Evolutionary conservation across 2,888 invertebrate genomes (phyloP).

Genomic region (Athalia cordata): DNA sequence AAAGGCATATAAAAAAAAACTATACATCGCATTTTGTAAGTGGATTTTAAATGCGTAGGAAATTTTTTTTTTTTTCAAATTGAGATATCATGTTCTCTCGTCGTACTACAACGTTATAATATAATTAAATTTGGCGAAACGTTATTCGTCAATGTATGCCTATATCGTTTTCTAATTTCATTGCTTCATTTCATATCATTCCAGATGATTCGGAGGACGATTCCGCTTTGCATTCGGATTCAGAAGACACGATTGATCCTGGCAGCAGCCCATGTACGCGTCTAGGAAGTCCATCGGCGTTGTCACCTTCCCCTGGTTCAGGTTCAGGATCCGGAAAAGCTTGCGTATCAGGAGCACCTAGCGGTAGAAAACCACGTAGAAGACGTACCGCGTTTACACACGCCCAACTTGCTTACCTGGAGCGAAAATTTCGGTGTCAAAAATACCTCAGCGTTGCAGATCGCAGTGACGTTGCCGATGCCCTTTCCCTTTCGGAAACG

Average conservation of each 20-base stretch:
- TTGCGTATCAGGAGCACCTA: slow-evolving; percentile 71
- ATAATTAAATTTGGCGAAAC: too few relatives aligned
- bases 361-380: slow-evolving; percentile 86
- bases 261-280: slow-evolving; percentile 71
- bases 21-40: too few relatives aligned
- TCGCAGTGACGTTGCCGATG: slow-evolving; percentile 93
- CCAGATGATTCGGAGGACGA: slow-evolving; percentile 71
- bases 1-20: too few relatives aligned
- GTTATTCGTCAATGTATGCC: too few relatives aligned
- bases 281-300: slow-evolving; percentile 64
- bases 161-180: too few relatives aligned
- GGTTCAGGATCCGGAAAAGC: slow-evolving; percentile 53
- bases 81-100: too few relatives aligned
- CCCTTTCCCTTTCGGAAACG: slow-evolving; percentile 91
- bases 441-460: slow-evolving; percentile 96
- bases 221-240: slow-evolving; percentile 70
- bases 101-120: too few relatives aligned
- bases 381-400: slow-evolving; percentile 95
- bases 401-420: slow-evolving; percentile 92
- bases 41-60: neutral
- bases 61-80: too few relatives aligned
- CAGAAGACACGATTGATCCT: slow-evolving; percentile 72
- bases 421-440: slow-evolving; percentile 94
- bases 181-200: neutral
- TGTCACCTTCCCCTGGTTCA: slow-evolving; percentile 66